phyloP scores from a whole-genome alignment of 1,140 invertebrate genomes.

The Procambarus clarkii region DNA sequence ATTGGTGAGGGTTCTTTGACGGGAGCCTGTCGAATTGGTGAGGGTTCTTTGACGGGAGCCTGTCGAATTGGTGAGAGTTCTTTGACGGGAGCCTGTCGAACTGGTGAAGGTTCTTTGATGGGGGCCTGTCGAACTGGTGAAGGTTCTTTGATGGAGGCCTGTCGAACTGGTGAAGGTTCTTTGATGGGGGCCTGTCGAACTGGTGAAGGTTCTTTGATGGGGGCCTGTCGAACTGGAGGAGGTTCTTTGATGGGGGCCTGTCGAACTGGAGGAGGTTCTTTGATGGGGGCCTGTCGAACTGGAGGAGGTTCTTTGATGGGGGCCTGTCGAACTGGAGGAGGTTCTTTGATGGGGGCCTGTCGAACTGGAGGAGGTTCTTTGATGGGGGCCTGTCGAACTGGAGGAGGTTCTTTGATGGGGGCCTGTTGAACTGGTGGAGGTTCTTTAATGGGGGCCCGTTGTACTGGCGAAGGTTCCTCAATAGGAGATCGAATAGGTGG shows the following conservation, averaged over 20 bases:
- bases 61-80: conserved; percentile 21
- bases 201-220: conserved; percentile 1
- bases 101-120: conserved; percentile 7
- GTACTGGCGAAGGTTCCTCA: conserved; percentile 18
- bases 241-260: background rate
- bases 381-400: background rate
- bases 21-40: conserved; percentile 2
- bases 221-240: background rate
- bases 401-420: background rate
- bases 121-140: background rate
- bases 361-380: background rate
- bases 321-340: background rate
- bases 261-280: background rate
- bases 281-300: background rate
- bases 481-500: background rate
- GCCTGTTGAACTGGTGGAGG: conserved; percentile 3
- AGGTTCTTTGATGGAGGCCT: background rate
- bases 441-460: background rate
- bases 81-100: background rate
- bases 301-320: background rate
- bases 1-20: conserved; percentile 41
- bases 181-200: background rate
- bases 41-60: background rate
- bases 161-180: conserved; percentile 27
- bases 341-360: background rate